phyloP scores from a whole-genome alignment of 2,888 invertebrate species.

The Lamellibrachia columna region DNA sequence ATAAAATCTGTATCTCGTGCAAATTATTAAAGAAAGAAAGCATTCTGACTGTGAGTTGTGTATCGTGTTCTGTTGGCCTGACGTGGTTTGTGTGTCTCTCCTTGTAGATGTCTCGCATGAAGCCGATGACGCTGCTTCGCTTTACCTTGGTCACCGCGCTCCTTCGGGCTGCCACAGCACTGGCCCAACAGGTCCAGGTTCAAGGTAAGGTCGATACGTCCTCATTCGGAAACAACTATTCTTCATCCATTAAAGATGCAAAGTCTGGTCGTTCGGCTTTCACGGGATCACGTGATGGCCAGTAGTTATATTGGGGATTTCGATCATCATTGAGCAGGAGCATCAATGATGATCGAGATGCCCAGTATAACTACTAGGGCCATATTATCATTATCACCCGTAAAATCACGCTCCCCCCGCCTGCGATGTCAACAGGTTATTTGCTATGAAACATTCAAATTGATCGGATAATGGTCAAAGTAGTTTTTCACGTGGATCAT shows the following conservation, averaged over 20 bases:
- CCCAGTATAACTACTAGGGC: too few species aligned
- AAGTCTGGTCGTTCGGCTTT: neutral
- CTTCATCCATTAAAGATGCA: too few species aligned
- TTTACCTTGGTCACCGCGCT: neutral
- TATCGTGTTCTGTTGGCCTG: neutral
- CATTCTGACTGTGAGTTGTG: neutral
- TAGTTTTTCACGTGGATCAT: too few species aligned
- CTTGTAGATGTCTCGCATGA: constrained; percentile 2
- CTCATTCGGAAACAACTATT: neutral
- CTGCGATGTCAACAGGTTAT: too few species aligned
- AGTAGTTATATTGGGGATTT: too few species aligned
- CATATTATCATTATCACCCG: too few species aligned
- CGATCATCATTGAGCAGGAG: too few species aligned
- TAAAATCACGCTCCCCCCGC: too few species aligned
- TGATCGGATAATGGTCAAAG: too few species aligned
- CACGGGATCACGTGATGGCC: neutral
- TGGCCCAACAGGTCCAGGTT: neutral
- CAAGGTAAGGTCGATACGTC: neutral
- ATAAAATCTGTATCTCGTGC: neutral
- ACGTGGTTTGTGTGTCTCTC: neutral
- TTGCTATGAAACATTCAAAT: too few species aligned
- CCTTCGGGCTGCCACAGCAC: neutral
- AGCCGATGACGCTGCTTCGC: neutral
- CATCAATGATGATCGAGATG: too few species aligned
- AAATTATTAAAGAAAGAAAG: neutral